Evolutionary conservation across 2,113 vertebrate genomes (phyloP).

Genomic region (Lagopus muta): DNA sequence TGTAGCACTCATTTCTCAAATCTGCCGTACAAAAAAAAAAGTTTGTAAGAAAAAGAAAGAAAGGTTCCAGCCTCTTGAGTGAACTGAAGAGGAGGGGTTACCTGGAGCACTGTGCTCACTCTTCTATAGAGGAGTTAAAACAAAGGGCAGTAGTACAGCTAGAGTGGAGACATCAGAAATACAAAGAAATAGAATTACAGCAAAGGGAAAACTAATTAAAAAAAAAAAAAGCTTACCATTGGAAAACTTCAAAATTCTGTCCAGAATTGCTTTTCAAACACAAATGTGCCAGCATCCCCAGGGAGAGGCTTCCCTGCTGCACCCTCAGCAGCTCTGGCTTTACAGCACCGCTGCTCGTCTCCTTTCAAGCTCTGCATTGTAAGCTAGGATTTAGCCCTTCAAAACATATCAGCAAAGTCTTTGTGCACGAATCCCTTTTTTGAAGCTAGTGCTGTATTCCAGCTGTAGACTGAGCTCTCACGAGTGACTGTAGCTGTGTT

Average conservation of each 20-base stretch:
- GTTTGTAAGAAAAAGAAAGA: neutral
- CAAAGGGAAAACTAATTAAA: neutral
- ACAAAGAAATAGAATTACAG: neutral
- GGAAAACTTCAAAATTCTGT: neutral
- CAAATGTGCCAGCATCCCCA: neutral
- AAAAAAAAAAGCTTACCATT: no score
- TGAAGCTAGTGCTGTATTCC: neutral
- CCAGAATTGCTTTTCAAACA: neutral
- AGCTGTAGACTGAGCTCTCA: neutral
- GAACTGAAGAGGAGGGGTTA: neutral
- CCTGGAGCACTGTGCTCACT: neutral
- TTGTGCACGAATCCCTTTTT: neutral
- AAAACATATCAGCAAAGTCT: neutral
- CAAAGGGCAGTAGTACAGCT: neutral
- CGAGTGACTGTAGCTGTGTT: neutral
- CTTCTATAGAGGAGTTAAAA: neutral
- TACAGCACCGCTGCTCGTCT: neutral
- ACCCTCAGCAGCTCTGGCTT: no score
- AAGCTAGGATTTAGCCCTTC: neutral
- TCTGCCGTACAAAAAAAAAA: neutral
- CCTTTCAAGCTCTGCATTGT: neutral
- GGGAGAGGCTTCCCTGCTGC: neutral
- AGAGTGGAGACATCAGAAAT: neutral
- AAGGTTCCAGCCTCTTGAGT: neutral
- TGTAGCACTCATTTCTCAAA: neutral